Evolutionary conservation across 2,113 vertebrate species (phyloP).

Genomic region (Pseudorectes ferrugineus): DNA sequence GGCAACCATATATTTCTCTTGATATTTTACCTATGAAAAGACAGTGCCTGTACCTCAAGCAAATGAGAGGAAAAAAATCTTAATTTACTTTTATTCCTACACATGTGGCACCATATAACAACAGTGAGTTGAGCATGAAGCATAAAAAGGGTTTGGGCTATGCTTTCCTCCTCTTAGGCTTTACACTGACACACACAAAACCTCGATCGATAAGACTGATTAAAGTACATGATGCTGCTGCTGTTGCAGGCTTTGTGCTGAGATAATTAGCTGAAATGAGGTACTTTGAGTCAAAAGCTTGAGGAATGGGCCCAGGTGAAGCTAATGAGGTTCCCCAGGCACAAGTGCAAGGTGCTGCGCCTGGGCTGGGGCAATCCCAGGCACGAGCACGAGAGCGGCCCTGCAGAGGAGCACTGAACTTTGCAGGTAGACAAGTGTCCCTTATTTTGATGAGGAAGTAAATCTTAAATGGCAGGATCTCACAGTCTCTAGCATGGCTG

Average conservation of each 20-base stretch:
- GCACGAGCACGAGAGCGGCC: not conserved
- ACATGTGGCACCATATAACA: not conserved
- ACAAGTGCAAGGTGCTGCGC: not conserved
- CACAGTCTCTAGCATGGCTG: not conserved
- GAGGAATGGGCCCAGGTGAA: not conserved
- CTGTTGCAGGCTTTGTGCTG: not conserved
- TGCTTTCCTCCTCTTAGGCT: not conserved
- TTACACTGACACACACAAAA: not conserved
- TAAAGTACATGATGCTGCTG: not conserved
- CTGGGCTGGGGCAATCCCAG: not conserved
- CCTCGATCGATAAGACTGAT: not conserved
- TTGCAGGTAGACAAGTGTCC: not conserved
- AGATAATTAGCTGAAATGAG: not conserved
- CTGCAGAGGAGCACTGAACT: not conserved
- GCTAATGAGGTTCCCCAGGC: not conserved
- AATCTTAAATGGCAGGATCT: not conserved
- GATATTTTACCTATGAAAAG: slow-evolving; percentile 21
- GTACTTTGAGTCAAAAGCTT: not conserved
- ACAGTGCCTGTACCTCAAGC: not conserved
- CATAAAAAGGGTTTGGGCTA: not conserved
- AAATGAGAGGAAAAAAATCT: not conserved
- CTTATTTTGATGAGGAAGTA: not conserved
- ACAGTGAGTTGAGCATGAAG: not conserved
- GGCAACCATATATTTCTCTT: slow-evolving; percentile 28
- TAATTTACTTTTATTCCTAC: not conserved